A percentile compares a stretch with the other conserved stretches of the same genome.
Conservation (phyloP, 2,888 invertebrate genomes). For the Eupelmus urozonus region DNA sequence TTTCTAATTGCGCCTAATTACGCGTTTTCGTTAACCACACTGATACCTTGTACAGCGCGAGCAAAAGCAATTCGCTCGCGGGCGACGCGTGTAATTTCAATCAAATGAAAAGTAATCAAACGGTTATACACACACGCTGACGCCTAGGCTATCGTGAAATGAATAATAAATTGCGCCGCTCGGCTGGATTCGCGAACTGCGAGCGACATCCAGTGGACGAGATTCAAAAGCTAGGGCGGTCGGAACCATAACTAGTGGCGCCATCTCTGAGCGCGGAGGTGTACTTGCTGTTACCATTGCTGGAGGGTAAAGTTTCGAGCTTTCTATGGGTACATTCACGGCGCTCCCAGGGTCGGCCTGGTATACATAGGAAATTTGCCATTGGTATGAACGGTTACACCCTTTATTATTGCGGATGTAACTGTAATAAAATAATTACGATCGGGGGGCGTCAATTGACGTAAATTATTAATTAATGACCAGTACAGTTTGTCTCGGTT, state of each 20-base stretch:
- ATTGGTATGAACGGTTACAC: background rate
- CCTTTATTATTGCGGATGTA: background rate
- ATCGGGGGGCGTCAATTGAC: background rate
- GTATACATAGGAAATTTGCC: background rate
- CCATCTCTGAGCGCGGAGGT: slow-evolving; percentile 22
- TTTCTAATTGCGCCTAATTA: background rate
- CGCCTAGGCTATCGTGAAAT: slow-evolving; percentile 1
- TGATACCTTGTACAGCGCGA: too few relatives aligned
- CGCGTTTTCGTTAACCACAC: too few relatives aligned
- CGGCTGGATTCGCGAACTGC: slow-evolving; percentile 11
- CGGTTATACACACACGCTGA: background rate
- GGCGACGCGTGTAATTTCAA: too few relatives aligned
- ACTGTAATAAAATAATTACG: background rate
- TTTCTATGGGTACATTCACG: slow-evolving; percentile 27
- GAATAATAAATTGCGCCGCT: background rate
- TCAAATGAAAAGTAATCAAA: slow-evolving; percentile 6
- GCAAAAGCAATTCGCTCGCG: too few relatives aligned
- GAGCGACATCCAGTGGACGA: slow-evolving; percentile 55
- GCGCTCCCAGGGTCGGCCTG: background rate
- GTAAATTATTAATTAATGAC: slow-evolving; percentile 3
- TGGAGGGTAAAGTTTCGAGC: slow-evolving; percentile 49
- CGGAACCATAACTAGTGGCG: slow-evolving; percentile 29
- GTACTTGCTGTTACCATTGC: slow-evolving; percentile 15
- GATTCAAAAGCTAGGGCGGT: background rate
- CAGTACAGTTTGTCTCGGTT: background rate